A percentile compares a stretch with the other conserved stretches of the same genome.
Conservation (phyloP, 2,113 vertebrate species). For the Aleadryas rufinucha region DNA sequence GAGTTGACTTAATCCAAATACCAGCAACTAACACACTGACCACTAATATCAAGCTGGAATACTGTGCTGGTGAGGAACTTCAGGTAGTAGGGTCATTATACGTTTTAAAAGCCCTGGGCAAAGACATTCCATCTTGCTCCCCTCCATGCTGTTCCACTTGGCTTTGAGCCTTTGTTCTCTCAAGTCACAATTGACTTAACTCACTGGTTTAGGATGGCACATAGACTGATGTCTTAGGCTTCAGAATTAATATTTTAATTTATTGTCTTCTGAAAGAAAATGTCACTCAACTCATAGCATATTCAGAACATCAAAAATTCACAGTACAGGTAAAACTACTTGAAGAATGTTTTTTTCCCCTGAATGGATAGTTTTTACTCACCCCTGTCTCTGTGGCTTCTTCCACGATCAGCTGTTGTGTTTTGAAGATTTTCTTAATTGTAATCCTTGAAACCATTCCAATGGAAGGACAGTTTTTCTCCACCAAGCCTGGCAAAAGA, state of each 20-base stretch:
- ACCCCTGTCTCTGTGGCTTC: constrained; percentile 79
- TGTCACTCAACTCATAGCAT: not conserved
- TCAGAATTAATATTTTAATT: not conserved
- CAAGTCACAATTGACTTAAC: not conserved
- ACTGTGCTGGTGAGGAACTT: not conserved
- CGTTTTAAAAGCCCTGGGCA: not conserved
- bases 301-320: not conserved
- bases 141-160: not conserved
- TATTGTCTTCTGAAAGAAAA: not conserved
- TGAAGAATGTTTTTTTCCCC: not conserved
- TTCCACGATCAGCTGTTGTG: constrained; percentile 74
- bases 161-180: not conserved
- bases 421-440: constrained; percentile 75
- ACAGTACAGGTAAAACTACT: not conserved
- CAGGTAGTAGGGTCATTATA: not conserved
- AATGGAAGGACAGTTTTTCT: constrained; percentile 77
- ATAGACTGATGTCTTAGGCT: not conserved
- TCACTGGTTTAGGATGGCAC: not conserved
- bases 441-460: constrained; percentile 86
- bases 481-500: constrained; percentile 71
- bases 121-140: not conserved
- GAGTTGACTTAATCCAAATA: not conserved
- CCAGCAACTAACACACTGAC: not conserved
- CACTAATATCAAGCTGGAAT: not conserved
- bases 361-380: not conserved